Base-by-base conservation (phyloP, 2,888 invertebrate species). In the Digitonthophagus gazella region DNA sequence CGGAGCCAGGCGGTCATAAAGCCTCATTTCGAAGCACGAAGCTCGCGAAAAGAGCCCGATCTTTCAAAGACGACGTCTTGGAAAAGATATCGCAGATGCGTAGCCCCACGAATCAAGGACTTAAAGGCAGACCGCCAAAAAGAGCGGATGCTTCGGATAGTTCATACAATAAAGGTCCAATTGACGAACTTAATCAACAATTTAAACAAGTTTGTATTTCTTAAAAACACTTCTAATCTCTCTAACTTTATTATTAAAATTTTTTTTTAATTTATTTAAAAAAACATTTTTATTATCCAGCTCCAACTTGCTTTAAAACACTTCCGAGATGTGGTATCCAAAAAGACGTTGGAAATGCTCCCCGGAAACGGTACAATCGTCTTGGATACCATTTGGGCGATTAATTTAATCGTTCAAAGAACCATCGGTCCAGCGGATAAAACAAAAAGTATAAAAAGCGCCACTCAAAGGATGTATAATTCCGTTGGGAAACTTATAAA, bases 281-380 rank as follows among this genome's bases (percentile, higher is more conserved):
- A 58, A 15, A 57, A 56, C n/a, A 44, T 8, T 4, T 71, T 56
- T 57, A 67, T 69, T 64, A 74, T 75, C 69, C 84, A 91, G 84
- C 89, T 93, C 69, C 88, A 90, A 79, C 87, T 91, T 78, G 91
- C 93, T 61, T 85, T 97, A 74, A 91, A 92, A 80, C 96, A 96
- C 85, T 95, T 97, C 83, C 90, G 93, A 77, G 96, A 96, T 85
- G 96, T 96, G 72, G 94, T 97, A 75, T 90, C 92, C 71, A 96
- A 95, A 84, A 91, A 94, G 83, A 96, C 93, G 83, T 86, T 95
- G 78, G 95, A 96, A 85, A 95, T 97, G 89, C 85, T 97, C 76
- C 95, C 96, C 1, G 96, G 95, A 72, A 95, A 96, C 83, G 96
- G 96, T 72, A 96, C 96, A 65, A 92, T 97, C 78, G 93, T 97